Evolutionary conservation across 2,797 vertebrate species (phyloP).

Genomic region (Euphonia xanthogaster): DNA sequence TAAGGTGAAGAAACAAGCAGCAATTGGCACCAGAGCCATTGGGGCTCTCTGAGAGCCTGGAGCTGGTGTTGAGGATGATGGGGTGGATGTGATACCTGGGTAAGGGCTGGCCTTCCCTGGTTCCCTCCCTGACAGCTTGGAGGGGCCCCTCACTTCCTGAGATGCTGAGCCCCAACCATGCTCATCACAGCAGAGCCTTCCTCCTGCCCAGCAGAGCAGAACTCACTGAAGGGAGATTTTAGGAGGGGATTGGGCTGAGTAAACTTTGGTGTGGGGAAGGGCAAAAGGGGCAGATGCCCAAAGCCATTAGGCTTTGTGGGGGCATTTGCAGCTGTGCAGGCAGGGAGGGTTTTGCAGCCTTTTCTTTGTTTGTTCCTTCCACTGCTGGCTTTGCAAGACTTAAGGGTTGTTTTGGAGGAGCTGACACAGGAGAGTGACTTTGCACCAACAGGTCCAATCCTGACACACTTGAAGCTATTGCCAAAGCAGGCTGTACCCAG

Average conservation of each 20-base stretch:
- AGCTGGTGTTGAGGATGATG: not conserved
- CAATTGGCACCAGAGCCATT: fast-evolving
- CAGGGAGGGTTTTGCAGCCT: not conserved
- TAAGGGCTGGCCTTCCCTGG: not conserved
- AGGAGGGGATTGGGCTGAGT: not conserved
- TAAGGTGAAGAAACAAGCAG: not conserved
- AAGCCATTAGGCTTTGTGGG: fast-evolving
- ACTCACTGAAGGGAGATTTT: not conserved
- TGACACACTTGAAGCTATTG: fast-evolving
- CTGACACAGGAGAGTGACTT: not conserved
- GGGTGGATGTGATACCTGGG: not conserved
- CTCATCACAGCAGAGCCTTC: not conserved
- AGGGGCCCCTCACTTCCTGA: not conserved
- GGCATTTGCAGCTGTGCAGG: not conserved
- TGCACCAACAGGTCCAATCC: not conserved
- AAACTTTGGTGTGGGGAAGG: not conserved
- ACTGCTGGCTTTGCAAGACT: not conserved
- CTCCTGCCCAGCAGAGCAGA: fast-evolving
- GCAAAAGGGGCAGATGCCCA: not conserved
- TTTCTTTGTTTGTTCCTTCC: not conserved
- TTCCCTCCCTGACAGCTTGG: not conserved
- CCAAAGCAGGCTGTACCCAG: not conserved
- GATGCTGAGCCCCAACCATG: not conserved
- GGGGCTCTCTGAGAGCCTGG: not conserved
- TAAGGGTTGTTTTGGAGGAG: not conserved